Evolutionary conservation across 2,113 vertebrate species (phyloP).

Genomic region (Notothenia rossii): DNA sequence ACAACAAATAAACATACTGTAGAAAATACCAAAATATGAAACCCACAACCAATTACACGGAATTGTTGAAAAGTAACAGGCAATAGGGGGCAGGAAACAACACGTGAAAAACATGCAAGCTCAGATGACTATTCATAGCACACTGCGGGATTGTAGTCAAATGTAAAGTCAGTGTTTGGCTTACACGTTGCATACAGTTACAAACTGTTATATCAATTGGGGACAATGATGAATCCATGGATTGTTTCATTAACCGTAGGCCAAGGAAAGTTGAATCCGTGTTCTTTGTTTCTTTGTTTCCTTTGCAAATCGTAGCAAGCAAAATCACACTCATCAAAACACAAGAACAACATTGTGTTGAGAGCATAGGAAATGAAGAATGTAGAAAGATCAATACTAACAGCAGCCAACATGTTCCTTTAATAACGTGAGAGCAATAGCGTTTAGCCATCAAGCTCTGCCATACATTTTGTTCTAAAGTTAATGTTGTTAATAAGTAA

Average conservation of each 20-base stretch:
- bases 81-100: conserved; percentile 14
- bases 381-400: background rate
- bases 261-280: background rate
- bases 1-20: conserved; percentile 44
- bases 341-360: background rate
- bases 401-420: background rate
- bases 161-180: background rate
- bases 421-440: background rate
- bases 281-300: background rate
- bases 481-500: too few relatives aligned
- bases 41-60: conserved; percentile 43
- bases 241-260: background rate
- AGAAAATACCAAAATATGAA: conserved; percentile 31
- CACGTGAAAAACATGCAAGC: conserved; percentile 1
- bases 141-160: background rate
- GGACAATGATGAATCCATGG: background rate
- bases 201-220: background rate
- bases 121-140: background rate
- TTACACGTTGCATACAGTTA: background rate
- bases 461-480: too few relatives aligned
- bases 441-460: too few relatives aligned
- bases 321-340: background rate
- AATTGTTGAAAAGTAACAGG: conserved; percentile 18
- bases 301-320: background rate
- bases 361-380: background rate